These are phyloP conservation scores for Sebastes cheni DNA, from an alignment of 2,797 vertebrate species.

Conservation along the genomic window DNA sequence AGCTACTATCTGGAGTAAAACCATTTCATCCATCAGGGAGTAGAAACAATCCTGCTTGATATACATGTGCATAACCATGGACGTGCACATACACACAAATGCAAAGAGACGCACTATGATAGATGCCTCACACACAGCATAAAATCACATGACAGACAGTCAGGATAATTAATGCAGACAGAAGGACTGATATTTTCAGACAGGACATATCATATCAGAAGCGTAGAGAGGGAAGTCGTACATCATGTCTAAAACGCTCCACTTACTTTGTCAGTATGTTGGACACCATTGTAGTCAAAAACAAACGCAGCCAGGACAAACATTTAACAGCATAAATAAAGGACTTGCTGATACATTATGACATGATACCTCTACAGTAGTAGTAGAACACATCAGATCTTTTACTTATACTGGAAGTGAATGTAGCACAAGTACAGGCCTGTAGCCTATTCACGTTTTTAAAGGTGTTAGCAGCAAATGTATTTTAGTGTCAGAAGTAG, in stretches of 20 bases:
- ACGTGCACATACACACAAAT: conserved; percentile 23
- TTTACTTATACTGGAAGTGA: not conserved
- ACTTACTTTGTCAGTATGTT: conserved; percentile 30
- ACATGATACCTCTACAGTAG: not conserved
- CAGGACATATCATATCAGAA: conserved; percentile 38
- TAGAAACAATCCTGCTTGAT: conserved; percentile 51
- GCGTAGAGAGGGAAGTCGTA: conserved; percentile 33
- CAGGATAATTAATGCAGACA: conserved; percentile 52
- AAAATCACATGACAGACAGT: conserved; percentile 27
- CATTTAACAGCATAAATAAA: not conserved
- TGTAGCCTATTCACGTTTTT: not conserved
- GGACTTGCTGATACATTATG: not conserved
- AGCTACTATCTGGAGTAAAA: conserved; percentile 65
- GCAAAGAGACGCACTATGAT: conserved; percentile 3
- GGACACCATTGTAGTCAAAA: not conserved
- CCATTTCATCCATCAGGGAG: conserved; percentile 61
- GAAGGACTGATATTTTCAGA: conserved; percentile 52
- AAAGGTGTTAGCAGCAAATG: not conserved
- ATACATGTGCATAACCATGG: conserved; percentile 12
- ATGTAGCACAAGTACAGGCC: not conserved
- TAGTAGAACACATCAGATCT: not conserved
- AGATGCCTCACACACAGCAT: conserved; percentile 21
- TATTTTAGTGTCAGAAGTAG: not conserved
- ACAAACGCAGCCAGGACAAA: not conserved
- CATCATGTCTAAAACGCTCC: conserved; percentile 44